Evolutionary conservation across 2,113 vertebrate species (phyloP).

Genomic region (Stercorarius parasiticus): DNA sequence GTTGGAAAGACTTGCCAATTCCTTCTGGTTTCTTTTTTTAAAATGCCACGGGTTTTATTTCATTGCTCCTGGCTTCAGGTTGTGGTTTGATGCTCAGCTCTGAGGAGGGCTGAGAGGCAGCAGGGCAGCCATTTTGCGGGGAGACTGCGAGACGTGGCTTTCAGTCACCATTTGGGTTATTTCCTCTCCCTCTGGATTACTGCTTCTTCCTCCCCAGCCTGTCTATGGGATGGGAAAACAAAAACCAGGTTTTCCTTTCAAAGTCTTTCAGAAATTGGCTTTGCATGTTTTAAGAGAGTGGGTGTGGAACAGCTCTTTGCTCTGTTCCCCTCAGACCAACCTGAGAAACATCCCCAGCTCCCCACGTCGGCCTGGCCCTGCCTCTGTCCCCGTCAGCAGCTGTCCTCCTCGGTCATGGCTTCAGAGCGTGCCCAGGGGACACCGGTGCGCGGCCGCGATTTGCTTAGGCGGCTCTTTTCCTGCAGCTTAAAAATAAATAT

Average conservation of each 20-base stretch:
- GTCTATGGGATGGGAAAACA: not conserved
- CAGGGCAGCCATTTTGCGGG: not conserved
- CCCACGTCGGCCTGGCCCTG: rapidly evolving
- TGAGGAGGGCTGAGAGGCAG: not conserved
- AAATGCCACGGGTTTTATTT: not conserved
- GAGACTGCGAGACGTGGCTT: rapidly evolving
- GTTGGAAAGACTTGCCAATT: not conserved
- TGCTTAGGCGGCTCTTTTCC: not conserved
- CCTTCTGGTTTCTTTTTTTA: not conserved
- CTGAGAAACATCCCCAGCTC: not conserved
- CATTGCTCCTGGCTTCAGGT: not conserved
- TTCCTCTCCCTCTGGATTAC: not conserved
- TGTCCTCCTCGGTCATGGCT: not conserved
- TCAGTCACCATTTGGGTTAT: rapidly evolving
- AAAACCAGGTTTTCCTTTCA: not conserved
- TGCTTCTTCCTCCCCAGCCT: not conserved
- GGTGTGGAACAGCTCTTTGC: not conserved
- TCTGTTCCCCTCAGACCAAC: not conserved
- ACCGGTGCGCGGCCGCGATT: rapidly evolving
- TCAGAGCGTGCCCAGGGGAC: not conserved
- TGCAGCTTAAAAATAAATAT: not conserved
- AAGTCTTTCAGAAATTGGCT: not conserved
- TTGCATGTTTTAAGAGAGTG: not conserved
- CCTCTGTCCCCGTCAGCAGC: not conserved
- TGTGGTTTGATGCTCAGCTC: not conserved